phyloP scores from a whole-genome alignment of 1,140 invertebrate species.

The Nebria ingens region DNA sequence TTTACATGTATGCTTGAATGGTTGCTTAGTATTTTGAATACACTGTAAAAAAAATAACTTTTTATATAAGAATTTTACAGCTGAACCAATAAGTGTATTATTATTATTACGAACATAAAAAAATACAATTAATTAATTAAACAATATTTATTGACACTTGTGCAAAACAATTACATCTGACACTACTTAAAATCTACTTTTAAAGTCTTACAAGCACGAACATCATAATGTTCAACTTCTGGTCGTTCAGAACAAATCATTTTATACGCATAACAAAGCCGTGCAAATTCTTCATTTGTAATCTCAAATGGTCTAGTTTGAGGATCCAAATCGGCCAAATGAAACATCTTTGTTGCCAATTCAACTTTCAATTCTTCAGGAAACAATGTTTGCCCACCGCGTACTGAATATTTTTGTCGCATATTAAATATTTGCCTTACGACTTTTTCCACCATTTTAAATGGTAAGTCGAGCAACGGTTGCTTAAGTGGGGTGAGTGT shows the following conservation, averaged over 20 bases:
- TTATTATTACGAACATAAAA: too few relatives aligned
- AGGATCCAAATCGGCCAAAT: constrained; percentile 62
- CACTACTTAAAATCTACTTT: not conserved
- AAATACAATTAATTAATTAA: not conserved
- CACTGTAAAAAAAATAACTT: too few relatives aligned
- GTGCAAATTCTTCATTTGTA: constrained; percentile 65
- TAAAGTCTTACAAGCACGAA: constrained; percentile 41
- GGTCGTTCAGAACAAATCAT: constrained; percentile 59
- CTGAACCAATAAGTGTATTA: too few relatives aligned
- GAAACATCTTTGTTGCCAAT: constrained; percentile 56
- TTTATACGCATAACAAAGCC: constrained; percentile 66
- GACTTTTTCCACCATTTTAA: constrained; percentile 85
- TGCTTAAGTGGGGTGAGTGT: constrained; percentile 66
- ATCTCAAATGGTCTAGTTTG: constrained; percentile 56
- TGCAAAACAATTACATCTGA: not conserved
- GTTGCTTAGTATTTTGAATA: too few relatives aligned
- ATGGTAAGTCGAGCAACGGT: constrained; percentile 71
- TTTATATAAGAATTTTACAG: too few relatives aligned
- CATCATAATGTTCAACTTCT: constrained; percentile 58
- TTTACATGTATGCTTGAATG: too few relatives aligned
- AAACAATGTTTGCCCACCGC: constrained; percentile 64
- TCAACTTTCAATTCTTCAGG: constrained; percentile 55
- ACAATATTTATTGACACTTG: not conserved
- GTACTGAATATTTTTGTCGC: constrained; percentile 71
- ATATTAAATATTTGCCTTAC: constrained; percentile 74